A percentile compares a stretch with the other conserved stretches of the same genome.
Evolutionary conservation across 2,888 invertebrate genomes (phyloP).

Genomic region (Adelognathus sp.): DNA sequence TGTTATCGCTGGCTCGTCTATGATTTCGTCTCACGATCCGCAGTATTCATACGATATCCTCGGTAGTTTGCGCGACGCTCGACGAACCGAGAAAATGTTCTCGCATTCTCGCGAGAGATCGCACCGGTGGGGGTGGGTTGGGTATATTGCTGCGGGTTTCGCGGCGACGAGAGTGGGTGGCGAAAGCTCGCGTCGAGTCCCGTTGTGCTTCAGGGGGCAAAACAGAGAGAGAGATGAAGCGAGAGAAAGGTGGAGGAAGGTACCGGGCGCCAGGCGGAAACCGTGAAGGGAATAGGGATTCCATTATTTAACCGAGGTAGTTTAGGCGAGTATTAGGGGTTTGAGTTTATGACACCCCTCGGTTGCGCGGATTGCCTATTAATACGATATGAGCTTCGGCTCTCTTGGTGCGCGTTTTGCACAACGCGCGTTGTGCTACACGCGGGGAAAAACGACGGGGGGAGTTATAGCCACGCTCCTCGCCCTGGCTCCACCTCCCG

Average conservation of each 20-base stretch:
- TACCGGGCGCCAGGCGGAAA: constrained; percentile 51
- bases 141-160: constrained; percentile 43
- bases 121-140: constrained; percentile 21
- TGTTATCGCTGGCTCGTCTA: too few species aligned
- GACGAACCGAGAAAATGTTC: constrained; percentile 44
- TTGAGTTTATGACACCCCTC: constrained; percentile 81
- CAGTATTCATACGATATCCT: constrained; percentile 11
- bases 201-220: constrained; percentile 62
- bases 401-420: constrained; percentile 62
- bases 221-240: constrained; percentile 50
- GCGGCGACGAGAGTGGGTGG: constrained; percentile 69
- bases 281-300: constrained; percentile 75
- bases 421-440: constrained; percentile 19
- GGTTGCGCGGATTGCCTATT: constrained; percentile 81
- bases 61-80: constrained; percentile 1
- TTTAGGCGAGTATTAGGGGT: constrained; percentile 81
- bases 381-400: constrained; percentile 80
- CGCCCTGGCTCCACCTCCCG: constrained; percentile 58
- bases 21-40: background rate
- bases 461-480: constrained; percentile 24
- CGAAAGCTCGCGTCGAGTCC: constrained; percentile 68
- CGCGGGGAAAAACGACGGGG: constrained; percentile 48
- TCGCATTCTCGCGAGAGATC: constrained; percentile 11
- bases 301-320: constrained; percentile 81
- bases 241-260: constrained; percentile 57